Evolutionary conservation across 2,797 vertebrate genomes (phyloP), one percentile per base, ranked within the genome.

Genomic region (Hoplostethus atlanticus): DNA sequence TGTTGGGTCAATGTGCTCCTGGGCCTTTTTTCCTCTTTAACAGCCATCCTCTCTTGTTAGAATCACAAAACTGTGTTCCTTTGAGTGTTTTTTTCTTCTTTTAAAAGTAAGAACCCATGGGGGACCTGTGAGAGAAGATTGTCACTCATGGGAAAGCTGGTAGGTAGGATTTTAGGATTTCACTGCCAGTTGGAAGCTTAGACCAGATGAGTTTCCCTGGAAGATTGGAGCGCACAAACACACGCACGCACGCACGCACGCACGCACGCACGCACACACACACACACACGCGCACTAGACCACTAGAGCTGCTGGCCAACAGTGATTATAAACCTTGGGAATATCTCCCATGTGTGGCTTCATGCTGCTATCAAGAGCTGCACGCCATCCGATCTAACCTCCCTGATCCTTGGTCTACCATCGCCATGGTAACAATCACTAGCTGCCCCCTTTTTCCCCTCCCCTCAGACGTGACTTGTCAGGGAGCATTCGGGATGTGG

Each of bases 351-450:
- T 76, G 25, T 91, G 87, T 64, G 84, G 69, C 86, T 74, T 90
- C 86, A 84, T 67, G 79, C 85, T 78, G 88, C 88, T 75, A 86
- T 90, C 78, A 77, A 85, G 86, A 73, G 80, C 71, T 58, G 75
- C 84, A 71, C 67, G 61, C 79, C 61, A 70, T 60, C 78, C 57
- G n/a, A 86, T 89, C 88, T 83, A 84, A 84, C 89, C 83, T 65
- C 21, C 21, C 84, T 84, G 81, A 85, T 91, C 85, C 85, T 77
- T 81, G 74, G 80, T 77, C 85, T 73, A 16, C 73, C 17, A 81
- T 94, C 57, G 71, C 87, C 82, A 92, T 92, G 86, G 93, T 76
- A 88, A 91, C 91, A 83, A 90, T 92, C 86, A 73, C 80, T 51
- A 71, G 71, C 66, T 73, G 53, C 61, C 40, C 21, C 21, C 21